Base-by-base conservation (phyloP, 2,888 invertebrate species). In the Hirtodrosophila trivittata region DNA sequence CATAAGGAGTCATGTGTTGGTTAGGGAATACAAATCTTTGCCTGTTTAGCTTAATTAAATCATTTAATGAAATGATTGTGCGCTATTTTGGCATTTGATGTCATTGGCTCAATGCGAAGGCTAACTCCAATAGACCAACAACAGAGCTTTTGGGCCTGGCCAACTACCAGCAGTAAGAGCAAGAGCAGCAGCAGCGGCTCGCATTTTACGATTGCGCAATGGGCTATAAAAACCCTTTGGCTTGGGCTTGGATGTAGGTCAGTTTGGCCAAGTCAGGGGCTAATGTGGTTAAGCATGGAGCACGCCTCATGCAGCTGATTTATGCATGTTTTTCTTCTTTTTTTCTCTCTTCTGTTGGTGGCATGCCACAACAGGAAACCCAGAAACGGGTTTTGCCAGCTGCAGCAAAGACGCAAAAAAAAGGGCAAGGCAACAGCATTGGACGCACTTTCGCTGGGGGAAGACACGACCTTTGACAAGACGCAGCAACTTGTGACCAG, bases 21-120 rank as follows among this genome's bases (percentile, higher is more conserved):
- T 21, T 42, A 26, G 46, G 35, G 63, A 30, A 55, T 50, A 58
- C 37, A 70, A 80, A 70, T 70, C 59, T 71, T 49, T 62, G 46
- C 26, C 67, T 77, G 72, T 86, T 86, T 75, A 84, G 77, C 75
- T 86, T 83, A 86, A 83, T 83, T 86, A 86, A 83, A 86, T 86
- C 81, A 83, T 83, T 83, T 84, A 86, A 58, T 71, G 85, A 81
- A 84, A 83, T 83, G 82, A 83, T 84, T 83, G 77, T 75, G 82
- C 82, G 85, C 70, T 83, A 84, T 86, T 86, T 84, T 78, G 65
- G 65, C 70, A 73, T 67, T 76, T 64, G 70, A 66, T 77, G 72
- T 84, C 84, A 84, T 84, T 78, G 77, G 77, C 77, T 77, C 81
- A 76, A 70, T 74, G 77, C 85, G 85, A 78, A 78, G 78, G 78